Evolutionary conservation across 2,888 invertebrate genomes (phyloP).

Genomic region (Apocheima hispidaria): DNA sequence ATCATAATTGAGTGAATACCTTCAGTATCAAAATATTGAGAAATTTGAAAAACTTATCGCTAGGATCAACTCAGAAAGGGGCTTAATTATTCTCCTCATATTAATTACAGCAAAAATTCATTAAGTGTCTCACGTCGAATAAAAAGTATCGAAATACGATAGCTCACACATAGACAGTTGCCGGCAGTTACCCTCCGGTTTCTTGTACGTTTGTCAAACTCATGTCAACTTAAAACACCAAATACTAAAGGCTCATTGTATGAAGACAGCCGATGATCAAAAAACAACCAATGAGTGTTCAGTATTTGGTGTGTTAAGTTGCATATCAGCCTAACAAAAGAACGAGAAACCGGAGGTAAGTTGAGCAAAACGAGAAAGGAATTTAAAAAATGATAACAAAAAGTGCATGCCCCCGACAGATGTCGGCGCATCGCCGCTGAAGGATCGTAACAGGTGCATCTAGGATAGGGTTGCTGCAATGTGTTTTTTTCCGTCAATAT

Average conservation of each 20-base stretch:
- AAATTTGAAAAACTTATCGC: background rate
- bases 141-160: conserved; percentile 58
- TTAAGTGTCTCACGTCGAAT: conserved; percentile 17
- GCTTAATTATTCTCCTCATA: conserved; percentile 2
- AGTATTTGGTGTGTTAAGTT: no score
- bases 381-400: conserved; percentile 62
- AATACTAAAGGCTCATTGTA: no score
- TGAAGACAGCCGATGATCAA: no score
- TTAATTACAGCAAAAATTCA: conserved; percentile 1
- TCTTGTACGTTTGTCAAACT: no score
- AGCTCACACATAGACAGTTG: conserved; percentile 61
- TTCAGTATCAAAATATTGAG: background rate
- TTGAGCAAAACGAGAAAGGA: conserved; percentile 50
- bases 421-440: conserved; percentile 75
- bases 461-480: conserved; percentile 64
- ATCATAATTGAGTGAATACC: background rate
- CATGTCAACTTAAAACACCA: no score
- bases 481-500: no score
- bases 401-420: conserved; percentile 75
- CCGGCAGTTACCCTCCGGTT: no score
- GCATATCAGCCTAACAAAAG: no score
- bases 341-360: no score
- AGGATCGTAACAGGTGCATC: conserved; percentile 77
- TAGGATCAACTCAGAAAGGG: background rate
- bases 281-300: no score